These are phyloP conservation scores for Hipposideros larvatus DNA, from an alignment of 2,797 vertebrate genomes.

Conservation along the genomic window DNA sequence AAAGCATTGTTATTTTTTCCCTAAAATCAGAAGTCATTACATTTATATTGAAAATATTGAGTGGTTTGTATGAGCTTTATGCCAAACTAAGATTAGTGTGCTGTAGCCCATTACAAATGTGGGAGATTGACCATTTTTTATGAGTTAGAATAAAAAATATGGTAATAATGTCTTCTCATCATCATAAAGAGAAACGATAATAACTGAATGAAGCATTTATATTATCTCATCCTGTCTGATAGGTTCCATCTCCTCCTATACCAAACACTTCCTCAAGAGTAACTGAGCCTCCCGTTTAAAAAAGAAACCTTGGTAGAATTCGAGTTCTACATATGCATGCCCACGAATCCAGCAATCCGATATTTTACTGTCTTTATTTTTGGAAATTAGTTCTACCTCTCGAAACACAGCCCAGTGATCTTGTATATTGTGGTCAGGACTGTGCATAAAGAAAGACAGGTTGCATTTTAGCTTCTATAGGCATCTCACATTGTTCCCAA, in stretches of 20 bases:
- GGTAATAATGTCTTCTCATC: constrained; percentile 81
- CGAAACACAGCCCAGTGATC: neutral
- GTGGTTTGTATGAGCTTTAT: constrained; percentile 75
- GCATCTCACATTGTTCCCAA: neutral
- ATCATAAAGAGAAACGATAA: constrained; percentile 77
- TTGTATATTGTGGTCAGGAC: neutral
- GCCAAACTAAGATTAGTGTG: constrained; percentile 77
- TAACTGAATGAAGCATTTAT: constrained; percentile 81
- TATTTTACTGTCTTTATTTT: neutral
- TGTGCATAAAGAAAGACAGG: neutral
- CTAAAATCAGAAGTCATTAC: constrained; percentile 81
- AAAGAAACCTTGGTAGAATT: constrained; percentile 50
- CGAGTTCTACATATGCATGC: neutral
- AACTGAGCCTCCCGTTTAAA: neutral
- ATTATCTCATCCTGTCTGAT: constrained; percentile 81
- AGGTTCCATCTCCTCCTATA: constrained; percentile 65
- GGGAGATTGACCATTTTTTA: constrained; percentile 77
- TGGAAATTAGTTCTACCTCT: neutral
- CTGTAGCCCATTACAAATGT: constrained; percentile 76
- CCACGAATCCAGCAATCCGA: neutral
- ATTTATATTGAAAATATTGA: constrained; percentile 82
- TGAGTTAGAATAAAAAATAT: constrained; percentile 83
- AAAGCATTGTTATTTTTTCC: constrained; percentile 77
- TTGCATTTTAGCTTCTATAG: neutral
- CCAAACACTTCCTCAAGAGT: constrained; percentile 61